These are phyloP conservation scores for Lucilia sericata DNA, from an alignment of 1,140 invertebrate species.

Conservation along the genomic window DNA sequence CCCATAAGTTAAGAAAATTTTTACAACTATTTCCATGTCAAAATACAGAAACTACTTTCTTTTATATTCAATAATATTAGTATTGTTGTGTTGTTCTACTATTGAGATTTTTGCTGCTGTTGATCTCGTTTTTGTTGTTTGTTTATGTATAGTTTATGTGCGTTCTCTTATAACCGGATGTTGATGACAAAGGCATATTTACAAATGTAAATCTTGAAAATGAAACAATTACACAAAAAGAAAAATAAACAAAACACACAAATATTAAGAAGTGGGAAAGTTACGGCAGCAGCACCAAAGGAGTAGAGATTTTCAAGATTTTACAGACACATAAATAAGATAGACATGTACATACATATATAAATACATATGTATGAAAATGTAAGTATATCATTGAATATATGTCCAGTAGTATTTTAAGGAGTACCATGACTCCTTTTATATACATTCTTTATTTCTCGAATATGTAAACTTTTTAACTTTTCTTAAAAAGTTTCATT, in stretches of 20 bases:
- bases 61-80: background rate
- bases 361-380: no score
- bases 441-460: no score
- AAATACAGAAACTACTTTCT: background rate
- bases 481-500: no score
- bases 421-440: no score
- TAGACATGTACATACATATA: background rate
- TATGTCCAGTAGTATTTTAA: no score
- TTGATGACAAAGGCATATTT: constrained; percentile 62
- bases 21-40: background rate
- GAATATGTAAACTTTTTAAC: no score
- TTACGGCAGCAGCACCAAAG: background rate
- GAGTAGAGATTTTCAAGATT: background rate
- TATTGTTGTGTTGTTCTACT: background rate
- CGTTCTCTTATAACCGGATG: constrained; percentile 31
- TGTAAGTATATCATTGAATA: no score
- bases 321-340: background rate
- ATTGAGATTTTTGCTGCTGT: background rate
- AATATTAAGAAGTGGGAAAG: background rate
- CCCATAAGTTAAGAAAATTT: no score
- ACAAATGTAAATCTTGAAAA: constrained; percentile 66
- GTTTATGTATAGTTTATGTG: constrained; percentile 12
- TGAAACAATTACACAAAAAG: constrained; percentile 64
- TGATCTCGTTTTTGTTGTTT: constrained; percentile 17
- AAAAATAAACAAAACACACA: background rate